Base-by-base conservation (phyloP, 2,797 vertebrate genomes). In the Onychomys leucogaster region DNA sequence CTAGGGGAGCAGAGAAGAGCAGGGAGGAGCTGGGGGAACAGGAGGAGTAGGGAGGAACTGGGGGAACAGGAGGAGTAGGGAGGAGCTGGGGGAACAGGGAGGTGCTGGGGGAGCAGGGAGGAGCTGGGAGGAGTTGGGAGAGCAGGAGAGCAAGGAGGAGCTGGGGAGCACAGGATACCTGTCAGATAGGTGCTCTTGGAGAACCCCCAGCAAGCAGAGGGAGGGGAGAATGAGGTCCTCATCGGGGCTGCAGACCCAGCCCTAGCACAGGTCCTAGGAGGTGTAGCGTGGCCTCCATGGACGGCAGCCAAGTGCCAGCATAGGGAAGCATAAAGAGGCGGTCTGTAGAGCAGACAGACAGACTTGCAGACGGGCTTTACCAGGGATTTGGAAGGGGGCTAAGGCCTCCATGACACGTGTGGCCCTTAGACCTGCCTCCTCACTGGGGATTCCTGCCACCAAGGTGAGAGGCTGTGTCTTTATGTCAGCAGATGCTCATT, bases 221-320 rank as follows among this genome's bases (percentile, higher is more conserved):
- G 1, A 5, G 14, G 7, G 34, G 34, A n/a, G 37, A 27, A 17
- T 17, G 37, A 17, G 4, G 16, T 21, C 52, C 77, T 17, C 49
- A 16, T 19, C 2, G 2, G 37, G 86, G 23, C 59, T 57, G 12
- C 14, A 23, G 83, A 1, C 57, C 63, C 29, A 21, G 16, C 6
- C 37, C 17, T 5, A 2, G 34, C 0, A 27, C 37, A 37, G n/a
- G 41, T 6, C 21, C 55, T 55, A 0, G 2, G n/a, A 55, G 57
- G 32, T 1, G 0, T 19, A 19, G 32, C 57, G 49, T 71, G 71
- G 63, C 49, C 41, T 23, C 6, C 0, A 4, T 41, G 6, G 4
- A 4, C 0, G 6, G 88, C 43, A 34, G 46, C 7, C 5, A 27
- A 29, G 61, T 11, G 37, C 5, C 83, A 49, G 49, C 41, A 7